Base-by-base conservation (phyloP, 2,888 invertebrate species). In the Orthonevra nobilis region DNA sequence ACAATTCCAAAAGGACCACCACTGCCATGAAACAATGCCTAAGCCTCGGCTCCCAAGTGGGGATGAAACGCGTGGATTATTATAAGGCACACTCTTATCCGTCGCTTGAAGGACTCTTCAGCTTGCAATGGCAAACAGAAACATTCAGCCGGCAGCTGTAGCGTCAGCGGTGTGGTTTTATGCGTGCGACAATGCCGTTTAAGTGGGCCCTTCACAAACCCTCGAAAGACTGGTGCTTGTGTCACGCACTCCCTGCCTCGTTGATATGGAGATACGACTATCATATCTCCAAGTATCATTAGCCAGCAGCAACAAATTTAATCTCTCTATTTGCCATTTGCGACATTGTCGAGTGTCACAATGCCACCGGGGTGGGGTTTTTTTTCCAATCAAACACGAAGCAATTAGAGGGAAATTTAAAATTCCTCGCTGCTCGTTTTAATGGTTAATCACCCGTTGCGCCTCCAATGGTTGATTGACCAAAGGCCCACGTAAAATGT, bases 191-290 rank as follows among this genome's bases (percentile, higher is more conserved):
- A 79, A 79, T 73, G 50, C 48, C 61, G 68, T 61, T 73, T 73
- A 50, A 68, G 79, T 73, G 73, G 9, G 73, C 42, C 42, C 72
- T 50, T 46, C 26, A 46, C 64, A 73, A 14, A 10, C 32, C 7
- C 63, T 52, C 30, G 6, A 70, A 52, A 30, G 56, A 46, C 23
- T 28, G 36, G 66, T 73, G 54, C 61, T 66, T 73, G 54, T 68
- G 61, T 68, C 66, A 73, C 79, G 73, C 79, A 73, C 68, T 68
- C 61, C 46, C 54, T 5, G 23, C 23, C 42, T 42, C 40, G 50
- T 68, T 79, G 68, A 79, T 79, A n/a, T n/a, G n/a, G n/a, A n/a
- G n/a, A n/a, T 73, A 79, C 66, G 79, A 68, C 73, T 79, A 79
- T 79, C 79, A 79, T 73, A 66, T 66, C 72, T 28, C 34, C 19